These are phyloP conservation scores for Formica exsecta DNA, from an alignment of 1,140 invertebrate species.

Conservation along the genomic window DNA sequence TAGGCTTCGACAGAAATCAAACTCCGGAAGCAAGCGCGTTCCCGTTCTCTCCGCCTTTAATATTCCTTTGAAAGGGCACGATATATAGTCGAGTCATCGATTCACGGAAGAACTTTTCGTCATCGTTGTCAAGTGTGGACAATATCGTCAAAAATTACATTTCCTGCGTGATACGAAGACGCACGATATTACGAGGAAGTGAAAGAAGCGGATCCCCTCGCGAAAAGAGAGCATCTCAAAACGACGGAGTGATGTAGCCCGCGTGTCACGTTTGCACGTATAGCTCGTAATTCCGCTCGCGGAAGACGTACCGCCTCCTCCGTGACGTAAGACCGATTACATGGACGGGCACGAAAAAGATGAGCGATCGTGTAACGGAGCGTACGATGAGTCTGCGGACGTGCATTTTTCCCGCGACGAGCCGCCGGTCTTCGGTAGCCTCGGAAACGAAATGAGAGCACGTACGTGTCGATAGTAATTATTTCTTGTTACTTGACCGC, in stretches of 20 bases:
- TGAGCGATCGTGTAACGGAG: conserved; percentile 71
- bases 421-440: conserved; percentile 3
- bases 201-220: conserved; percentile 24
- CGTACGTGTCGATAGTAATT: conserved; percentile 60
- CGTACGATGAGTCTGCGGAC: conserved; percentile 68
- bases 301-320: conserved; percentile 39
- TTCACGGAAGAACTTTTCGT: conserved; percentile 56
- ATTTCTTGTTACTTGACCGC: conserved; percentile 46
- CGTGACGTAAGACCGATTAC: conserved; percentile 54
- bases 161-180: conserved; percentile 61
- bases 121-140: neutral
- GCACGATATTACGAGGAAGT: neutral
- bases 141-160: conserved; percentile 63
- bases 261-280: conserved; percentile 58
- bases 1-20: conserved; percentile 71
- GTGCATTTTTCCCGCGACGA: conserved; percentile 50
- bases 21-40: conserved; percentile 64
- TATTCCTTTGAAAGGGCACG: conserved; percentile 55
- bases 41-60: conserved; percentile 46
- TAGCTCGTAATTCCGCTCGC: conserved; percentile 32
- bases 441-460: conserved; percentile 42
- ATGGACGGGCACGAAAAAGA: conserved; percentile 60
- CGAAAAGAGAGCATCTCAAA: conserved; percentile 13
- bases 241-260: neutral
- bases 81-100: conserved; percentile 72